Evolutionary conservation across 2,113 vertebrate species (phyloP).

Genomic region (Podilymbus podiceps): DNA sequence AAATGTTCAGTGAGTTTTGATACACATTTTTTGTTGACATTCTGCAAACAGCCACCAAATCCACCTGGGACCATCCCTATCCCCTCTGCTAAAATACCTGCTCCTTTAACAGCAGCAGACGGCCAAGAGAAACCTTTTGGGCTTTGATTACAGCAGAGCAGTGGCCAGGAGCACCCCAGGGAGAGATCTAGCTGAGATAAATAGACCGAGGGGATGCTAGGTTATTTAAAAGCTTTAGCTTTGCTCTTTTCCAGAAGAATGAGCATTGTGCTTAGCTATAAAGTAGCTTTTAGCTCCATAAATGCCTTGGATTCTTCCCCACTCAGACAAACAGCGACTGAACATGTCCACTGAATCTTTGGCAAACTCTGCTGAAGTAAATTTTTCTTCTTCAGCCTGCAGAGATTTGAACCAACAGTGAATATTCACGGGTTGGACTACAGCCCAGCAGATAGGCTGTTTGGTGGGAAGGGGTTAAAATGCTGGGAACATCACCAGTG

Average conservation of each 20-base stretch:
- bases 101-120: not conserved
- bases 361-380: not conserved
- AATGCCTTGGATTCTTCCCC: not conserved
- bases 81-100: not conserved
- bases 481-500: not conserved
- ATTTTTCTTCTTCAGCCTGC: not conserved
- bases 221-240: not conserved
- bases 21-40: accelerated
- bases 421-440: not conserved
- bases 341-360: not conserved
- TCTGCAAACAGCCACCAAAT: not conserved
- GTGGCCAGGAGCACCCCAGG: not conserved
- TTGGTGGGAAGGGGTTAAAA: not conserved
- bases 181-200: not conserved
- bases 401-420: not conserved
- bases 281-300: not conserved
- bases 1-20: not conserved
- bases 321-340: not conserved
- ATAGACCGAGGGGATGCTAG: no score
- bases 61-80: not conserved
- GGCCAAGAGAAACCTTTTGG: not conserved
- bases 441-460: not conserved
- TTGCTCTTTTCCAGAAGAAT: not conserved
- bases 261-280: not conserved
- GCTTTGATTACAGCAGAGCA: not conserved